Evolutionary conservation across 1,140 invertebrate genomes (phyloP).

Genomic region (Apocrypta bakeri): DNA sequence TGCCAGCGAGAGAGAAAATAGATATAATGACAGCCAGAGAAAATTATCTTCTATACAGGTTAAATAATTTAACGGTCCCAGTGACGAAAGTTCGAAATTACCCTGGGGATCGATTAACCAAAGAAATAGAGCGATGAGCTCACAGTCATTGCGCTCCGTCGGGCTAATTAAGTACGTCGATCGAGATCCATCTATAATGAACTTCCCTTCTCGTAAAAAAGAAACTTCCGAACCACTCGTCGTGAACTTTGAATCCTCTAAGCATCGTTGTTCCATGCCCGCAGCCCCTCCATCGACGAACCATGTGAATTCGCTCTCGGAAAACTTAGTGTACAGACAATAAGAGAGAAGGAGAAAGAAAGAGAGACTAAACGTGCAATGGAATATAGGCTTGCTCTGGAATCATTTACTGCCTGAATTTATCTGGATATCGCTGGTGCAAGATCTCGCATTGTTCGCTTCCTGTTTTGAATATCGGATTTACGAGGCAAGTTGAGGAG

Average conservation of each 20-base stretch:
- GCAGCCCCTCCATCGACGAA: too few relatives aligned
- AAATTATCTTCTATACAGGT: not conserved
- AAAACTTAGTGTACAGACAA: not conserved
- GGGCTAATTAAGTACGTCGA: too few relatives aligned
- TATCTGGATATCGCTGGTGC: not conserved
- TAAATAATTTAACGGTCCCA: not conserved
- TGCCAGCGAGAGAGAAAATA: too few relatives aligned
- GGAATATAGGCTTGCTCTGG: not conserved
- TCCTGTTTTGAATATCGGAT: constrained; percentile 68
- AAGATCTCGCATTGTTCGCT: constrained; percentile 56
- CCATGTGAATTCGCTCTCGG: too few relatives aligned
- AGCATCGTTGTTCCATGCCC: too few relatives aligned
- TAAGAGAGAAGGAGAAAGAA: not conserved
- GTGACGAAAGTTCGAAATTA: not conserved
- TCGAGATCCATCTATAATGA: too few relatives aligned
- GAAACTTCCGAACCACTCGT: too few relatives aligned
- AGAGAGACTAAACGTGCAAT: not conserved
- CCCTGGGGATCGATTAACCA: not conserved
- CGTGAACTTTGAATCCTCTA: too few relatives aligned
- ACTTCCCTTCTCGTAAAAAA: too few relatives aligned
- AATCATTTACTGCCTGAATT: constrained; percentile 1
- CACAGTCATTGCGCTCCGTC: too few relatives aligned
- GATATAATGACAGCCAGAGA: not conserved
- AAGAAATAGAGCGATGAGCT: too few relatives aligned
- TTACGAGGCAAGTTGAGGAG: constrained; percentile 64